phyloP scores from a whole-genome alignment of 1,140 invertebrate genomes.

The Drosophila hydei region DNA sequence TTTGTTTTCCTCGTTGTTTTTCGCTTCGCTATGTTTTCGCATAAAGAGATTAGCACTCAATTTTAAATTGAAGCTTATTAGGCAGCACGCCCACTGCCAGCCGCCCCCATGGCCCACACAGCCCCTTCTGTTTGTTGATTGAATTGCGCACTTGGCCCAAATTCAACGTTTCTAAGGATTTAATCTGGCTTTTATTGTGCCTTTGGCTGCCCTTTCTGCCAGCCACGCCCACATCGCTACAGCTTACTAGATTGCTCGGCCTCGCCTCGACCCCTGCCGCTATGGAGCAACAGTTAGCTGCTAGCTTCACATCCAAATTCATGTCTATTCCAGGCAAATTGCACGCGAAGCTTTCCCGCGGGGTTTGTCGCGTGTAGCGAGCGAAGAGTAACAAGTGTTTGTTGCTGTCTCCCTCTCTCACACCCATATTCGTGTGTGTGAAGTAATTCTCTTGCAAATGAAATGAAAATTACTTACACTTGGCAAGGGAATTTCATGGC shows the following conservation, averaged over 20 bases:
- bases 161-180: constrained; percentile 39
- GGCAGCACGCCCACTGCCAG: constrained; percentile 11
- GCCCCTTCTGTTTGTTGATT: constrained; percentile 17
- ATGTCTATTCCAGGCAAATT: constrained; percentile 47
- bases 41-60: constrained; percentile 58
- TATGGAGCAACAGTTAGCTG: constrained; percentile 10
- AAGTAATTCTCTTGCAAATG: constrained; percentile 56
- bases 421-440: constrained; percentile 1
- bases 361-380: constrained; percentile 47
- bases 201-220: constrained; percentile 8
- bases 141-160: constrained; percentile 42
- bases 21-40: constrained; percentile 17
- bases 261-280: background rate
- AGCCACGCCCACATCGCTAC: constrained; percentile 7
- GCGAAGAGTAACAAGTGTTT: constrained; percentile 67
- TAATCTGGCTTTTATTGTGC: constrained; percentile 49
- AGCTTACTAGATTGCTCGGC: background rate
- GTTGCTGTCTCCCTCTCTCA: constrained; percentile 24
- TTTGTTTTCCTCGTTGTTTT: constrained; percentile 26
- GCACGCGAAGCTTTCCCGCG: constrained; percentile 58
- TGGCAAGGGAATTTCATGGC: constrained; percentile 28
- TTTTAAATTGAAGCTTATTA: constrained; percentile 59
- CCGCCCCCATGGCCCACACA: no score
- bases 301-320: background rate
- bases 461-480: constrained; percentile 63